These are phyloP conservation scores for Drosophila watanabei DNA, from an alignment of 1,140 invertebrate genomes.

Conservation along the genomic window DNA sequence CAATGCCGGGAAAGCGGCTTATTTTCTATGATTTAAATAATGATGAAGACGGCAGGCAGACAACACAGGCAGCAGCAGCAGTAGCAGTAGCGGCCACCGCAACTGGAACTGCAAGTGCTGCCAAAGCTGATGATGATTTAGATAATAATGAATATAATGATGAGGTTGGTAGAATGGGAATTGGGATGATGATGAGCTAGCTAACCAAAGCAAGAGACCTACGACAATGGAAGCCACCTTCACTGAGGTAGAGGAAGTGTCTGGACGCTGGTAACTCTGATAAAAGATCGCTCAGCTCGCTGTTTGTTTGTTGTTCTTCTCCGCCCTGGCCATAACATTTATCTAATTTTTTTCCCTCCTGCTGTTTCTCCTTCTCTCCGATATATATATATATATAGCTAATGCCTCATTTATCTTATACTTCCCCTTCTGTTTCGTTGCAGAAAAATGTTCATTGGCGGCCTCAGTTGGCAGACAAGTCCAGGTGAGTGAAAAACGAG, in stretches of 20 bases:
- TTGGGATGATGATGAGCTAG: not conserved
- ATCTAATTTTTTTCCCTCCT: slow-evolving; percentile 35
- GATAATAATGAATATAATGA: slow-evolving; percentile 35
- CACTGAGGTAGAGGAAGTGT: slow-evolving; percentile 12
- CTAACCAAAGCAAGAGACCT: slow-evolving; percentile 7
- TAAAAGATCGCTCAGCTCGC: slow-evolving; percentile 42
- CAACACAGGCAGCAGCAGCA: slow-evolving; percentile 49
- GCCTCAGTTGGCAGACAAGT: slow-evolving; percentile 99
- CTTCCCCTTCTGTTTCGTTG: slow-evolving; percentile 87
- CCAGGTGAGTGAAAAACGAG: slow-evolving; percentile 92
- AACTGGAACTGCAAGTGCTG: slow-evolving; percentile 49
- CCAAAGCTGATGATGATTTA: slow-evolving; percentile 38
- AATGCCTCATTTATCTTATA: slow-evolving; percentile 63
- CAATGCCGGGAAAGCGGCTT: slow-evolving; percentile 82
- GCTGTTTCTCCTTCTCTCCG: not conserved
- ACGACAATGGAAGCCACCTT: slow-evolving; percentile 42
- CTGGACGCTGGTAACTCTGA: slow-evolving; percentile 30
- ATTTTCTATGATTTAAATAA: slow-evolving; percentile 84
- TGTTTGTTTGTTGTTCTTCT: slow-evolving; percentile 32
- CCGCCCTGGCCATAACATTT: slow-evolving; percentile 41
- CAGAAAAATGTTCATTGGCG: slow-evolving; percentile 99
- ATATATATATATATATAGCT: slow-evolving; percentile 42
- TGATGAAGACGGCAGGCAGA: slow-evolving; percentile 68
- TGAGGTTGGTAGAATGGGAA: slow-evolving; percentile 5
- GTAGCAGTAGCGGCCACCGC: slow-evolving; percentile 35